A percentile compares a stretch with the other conserved stretches of the same genome.
These are phyloP conservation scores for Auanema freiburgensis DNA, from an alignment of 2,888 invertebrate genomes.

Conservation along the genomic window DNA sequence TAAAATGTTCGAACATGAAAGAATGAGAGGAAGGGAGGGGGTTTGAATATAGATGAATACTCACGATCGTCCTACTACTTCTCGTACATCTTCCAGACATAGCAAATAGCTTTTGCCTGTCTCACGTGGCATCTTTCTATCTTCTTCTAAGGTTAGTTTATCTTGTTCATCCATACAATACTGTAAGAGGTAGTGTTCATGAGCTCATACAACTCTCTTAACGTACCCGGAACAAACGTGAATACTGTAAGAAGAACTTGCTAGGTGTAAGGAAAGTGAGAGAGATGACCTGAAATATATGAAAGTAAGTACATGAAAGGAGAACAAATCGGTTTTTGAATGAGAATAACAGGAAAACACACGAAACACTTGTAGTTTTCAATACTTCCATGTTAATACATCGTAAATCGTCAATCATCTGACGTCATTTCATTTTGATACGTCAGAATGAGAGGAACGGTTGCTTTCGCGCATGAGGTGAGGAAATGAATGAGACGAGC, in stretches of 20 bases:
- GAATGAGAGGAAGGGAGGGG: background rate
- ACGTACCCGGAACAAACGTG: background rate
- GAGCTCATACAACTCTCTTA: background rate
- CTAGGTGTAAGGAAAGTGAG: slow-evolving; percentile 34
- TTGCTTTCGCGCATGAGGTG: too few relatives aligned
- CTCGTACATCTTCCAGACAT: slow-evolving; percentile 38
- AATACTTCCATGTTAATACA: too few relatives aligned
- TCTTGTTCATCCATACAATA: slow-evolving; percentile 61
- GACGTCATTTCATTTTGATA: too few relatives aligned
- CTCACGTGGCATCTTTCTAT: slow-evolving; percentile 30
- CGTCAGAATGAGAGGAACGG: too few relatives aligned
- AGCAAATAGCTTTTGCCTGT: slow-evolving; percentile 40
- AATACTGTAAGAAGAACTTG: slow-evolving; percentile 38
- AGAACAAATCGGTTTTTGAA: too few relatives aligned
- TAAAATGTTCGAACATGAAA: too few relatives aligned
- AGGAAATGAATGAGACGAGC: too few relatives aligned
- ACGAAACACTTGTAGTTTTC: too few relatives aligned
- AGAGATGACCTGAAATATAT: slow-evolving; percentile 23
- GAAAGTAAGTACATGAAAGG: background rate
- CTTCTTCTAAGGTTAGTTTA: slow-evolving; percentile 52
- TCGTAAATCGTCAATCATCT: too few relatives aligned
- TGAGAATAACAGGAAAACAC: too few relatives aligned
- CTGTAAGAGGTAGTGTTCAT: slow-evolving; percentile 21
- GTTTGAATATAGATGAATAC: background rate
- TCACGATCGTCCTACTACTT: slow-evolving; percentile 16